Conservation (phyloP, 1,140 invertebrate genomes). For the Caenorhabditis tropicalis region DNA sequence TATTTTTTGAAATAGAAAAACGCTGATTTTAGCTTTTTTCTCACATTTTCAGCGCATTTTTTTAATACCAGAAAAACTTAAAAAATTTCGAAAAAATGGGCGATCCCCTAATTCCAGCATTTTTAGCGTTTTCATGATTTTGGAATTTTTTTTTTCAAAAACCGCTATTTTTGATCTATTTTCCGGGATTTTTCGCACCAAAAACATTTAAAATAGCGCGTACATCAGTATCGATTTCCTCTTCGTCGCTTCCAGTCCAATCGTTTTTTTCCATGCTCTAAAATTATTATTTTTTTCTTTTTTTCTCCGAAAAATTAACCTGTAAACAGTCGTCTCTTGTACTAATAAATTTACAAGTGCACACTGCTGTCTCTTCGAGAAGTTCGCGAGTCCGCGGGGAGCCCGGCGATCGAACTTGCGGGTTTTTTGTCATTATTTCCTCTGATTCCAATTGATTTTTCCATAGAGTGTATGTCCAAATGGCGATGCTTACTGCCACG, state of each 20-base stretch:
- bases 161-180: too few relatives aligned
- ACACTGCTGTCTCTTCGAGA: not conserved
- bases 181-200: too few relatives aligned
- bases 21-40: too few relatives aligned
- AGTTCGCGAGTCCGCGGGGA: not conserved
- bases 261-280: not conserved
- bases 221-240: constrained; percentile 22
- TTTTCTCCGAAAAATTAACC: not conserved
- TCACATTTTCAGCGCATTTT: too few relatives aligned
- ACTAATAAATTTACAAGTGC: not conserved
- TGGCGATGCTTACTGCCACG: not conserved
- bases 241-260: not conserved
- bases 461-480: not conserved
- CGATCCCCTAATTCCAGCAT: too few relatives aligned
- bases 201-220: too few relatives aligned
- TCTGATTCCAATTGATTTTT: not conserved
- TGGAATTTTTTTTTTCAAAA: too few relatives aligned
- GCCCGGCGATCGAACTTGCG: not conserved
- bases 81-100: too few relatives aligned
- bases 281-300: not conserved
- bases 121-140: too few relatives aligned
- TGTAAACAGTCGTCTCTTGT: not conserved
- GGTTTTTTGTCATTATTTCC: not conserved
- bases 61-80: too few relatives aligned
- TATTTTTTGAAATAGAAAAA: too few relatives aligned